phyloP scores from a whole-genome alignment of 2,888 invertebrate species.

The Leptopilina myrica region DNA sequence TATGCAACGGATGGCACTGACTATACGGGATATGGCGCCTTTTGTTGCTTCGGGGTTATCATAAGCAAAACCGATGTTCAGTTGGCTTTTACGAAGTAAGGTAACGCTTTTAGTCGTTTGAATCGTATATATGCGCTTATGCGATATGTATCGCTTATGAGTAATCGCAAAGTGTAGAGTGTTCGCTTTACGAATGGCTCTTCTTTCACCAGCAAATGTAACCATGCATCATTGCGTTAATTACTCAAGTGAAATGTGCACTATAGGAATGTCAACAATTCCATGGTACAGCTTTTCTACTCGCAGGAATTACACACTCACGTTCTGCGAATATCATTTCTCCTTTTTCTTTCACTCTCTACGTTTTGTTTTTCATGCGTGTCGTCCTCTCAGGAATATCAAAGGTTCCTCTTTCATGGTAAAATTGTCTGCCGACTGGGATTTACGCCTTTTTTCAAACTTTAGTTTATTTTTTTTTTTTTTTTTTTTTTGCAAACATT shows the following conservation, averaged over 20 bases:
- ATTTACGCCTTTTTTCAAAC: neutral
- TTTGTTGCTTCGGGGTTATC: constrained; percentile 39
- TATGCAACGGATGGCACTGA: neutral
- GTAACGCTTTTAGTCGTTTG: constrained; percentile 31
- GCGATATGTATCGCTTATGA: constrained; percentile 41
- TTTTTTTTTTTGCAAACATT: too few species aligned
- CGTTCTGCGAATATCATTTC: constrained; percentile 24
- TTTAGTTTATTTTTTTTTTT: too few species aligned
- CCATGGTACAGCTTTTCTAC: constrained; percentile 14
- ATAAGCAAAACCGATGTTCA: constrained; percentile 15
- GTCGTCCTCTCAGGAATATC: constrained; percentile 8
- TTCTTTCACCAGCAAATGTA: constrained; percentile 28
- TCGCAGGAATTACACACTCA: constrained; percentile 30
- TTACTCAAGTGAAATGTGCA: constrained; percentile 40
- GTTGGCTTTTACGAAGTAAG: constrained; percentile 31
- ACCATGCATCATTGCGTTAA: constrained; percentile 34
- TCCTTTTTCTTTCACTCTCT: neutral
- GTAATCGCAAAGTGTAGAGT: constrained; percentile 37
- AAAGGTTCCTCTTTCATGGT: constrained; percentile 1
- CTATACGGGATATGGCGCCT: constrained; percentile 25
- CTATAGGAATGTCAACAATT: constrained; percentile 40
- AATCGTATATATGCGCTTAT: constrained; percentile 2
- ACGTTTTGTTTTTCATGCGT: neutral
- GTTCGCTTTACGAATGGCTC: constrained; percentile 37
- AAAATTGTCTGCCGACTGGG: neutral